phyloP scores from a whole-genome alignment of 2,797 vertebrate genomes.

The Dallia pectoralis region DNA sequence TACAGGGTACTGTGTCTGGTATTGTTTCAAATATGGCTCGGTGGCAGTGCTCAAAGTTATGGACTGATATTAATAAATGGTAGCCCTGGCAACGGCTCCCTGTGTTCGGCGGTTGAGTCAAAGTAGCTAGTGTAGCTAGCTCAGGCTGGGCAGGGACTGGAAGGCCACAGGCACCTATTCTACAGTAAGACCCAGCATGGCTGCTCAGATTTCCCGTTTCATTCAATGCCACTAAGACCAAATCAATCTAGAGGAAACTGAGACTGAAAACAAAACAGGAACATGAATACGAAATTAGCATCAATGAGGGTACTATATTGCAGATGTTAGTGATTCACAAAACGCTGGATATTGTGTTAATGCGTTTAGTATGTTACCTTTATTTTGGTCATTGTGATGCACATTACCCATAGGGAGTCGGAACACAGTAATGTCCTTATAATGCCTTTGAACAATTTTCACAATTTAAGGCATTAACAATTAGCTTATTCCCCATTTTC shows the following conservation, averaged over 20 bases:
- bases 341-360: too few relatives aligned
- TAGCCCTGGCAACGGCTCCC: conserved; percentile 77
- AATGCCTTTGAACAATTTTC: too few relatives aligned
- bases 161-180: conserved; percentile 36
- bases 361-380: too few relatives aligned
- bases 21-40: neutral
- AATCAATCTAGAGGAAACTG: neutral
- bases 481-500: too few relatives aligned
- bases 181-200: conserved; percentile 47
- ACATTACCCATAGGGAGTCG: too few relatives aligned
- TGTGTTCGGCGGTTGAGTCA: conserved; percentile 68
- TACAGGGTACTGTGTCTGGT: neutral
- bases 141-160: conserved; percentile 62
- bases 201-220: conserved; percentile 42
- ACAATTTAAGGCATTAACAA: too few relatives aligned
- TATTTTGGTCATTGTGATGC: too few relatives aligned
- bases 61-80: conserved; percentile 77
- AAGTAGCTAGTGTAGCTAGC: conserved; percentile 48
- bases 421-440: too few relatives aligned
- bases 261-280: neutral
- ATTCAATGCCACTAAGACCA: conserved; percentile 29
- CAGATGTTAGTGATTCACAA: too few relatives aligned
- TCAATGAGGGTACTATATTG: neutral
- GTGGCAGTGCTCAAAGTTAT: neutral
- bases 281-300: neutral